Conservation (phyloP, 2,113 vertebrate species). For the Sceloporus tristichus region DNA sequence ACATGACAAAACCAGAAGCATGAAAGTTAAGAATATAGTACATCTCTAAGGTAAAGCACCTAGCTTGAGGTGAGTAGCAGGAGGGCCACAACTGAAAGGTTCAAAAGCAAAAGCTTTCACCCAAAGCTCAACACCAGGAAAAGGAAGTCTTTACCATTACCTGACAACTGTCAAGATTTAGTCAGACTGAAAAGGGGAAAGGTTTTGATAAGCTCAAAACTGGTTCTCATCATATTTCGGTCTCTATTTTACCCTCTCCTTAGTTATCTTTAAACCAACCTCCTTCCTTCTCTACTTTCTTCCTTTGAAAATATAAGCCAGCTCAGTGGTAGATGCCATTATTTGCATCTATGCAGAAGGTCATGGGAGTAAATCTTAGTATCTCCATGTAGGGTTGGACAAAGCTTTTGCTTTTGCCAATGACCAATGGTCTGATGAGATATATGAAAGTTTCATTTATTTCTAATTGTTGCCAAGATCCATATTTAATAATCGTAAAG, state of each 20-base stretch:
- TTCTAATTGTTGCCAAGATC: not conserved
- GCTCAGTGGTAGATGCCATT: not conserved
- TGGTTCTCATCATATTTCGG: not conserved
- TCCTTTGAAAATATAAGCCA: not conserved
- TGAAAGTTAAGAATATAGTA: not conserved
- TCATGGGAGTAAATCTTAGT: not conserved
- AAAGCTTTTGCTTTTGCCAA: too few relatives aligned
- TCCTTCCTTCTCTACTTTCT: not conserved
- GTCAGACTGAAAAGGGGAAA: not conserved
- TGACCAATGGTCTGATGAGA: too few relatives aligned
- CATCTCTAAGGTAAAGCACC: not conserved
- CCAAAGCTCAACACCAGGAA: not conserved
- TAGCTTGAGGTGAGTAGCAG: not conserved
- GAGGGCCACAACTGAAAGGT: not conserved
- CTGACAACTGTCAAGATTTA: not conserved
- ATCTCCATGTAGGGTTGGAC: too few relatives aligned
- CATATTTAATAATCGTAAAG: not conserved
- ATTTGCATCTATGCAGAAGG: not conserved
- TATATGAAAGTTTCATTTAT: too few relatives aligned
- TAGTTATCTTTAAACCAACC: not conserved
- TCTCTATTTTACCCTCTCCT: not conserved
- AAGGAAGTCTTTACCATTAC: not conserved
- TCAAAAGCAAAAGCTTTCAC: not conserved
- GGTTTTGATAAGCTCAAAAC: not conserved
- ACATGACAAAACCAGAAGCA: not conserved